Base-by-base conservation (phyloP, 92 coral and sea anemone species). In the Phenganax subtilis region DNA sequence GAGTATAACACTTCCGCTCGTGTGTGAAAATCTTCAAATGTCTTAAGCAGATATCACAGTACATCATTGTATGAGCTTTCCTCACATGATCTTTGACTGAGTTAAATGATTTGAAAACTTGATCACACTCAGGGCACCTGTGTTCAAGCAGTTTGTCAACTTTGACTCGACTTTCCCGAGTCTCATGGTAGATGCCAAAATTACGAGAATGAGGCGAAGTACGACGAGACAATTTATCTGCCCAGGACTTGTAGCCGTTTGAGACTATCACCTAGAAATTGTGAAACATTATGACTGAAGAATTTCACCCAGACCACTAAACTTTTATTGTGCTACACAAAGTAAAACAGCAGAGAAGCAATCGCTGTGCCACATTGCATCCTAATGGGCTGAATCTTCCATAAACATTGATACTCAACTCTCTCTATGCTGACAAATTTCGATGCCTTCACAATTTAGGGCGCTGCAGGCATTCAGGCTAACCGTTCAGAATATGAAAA, bases 11-110 rank as follows among this genome's bases (percentile, higher is more conserved):
- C 80, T 90, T 96, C 67, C 93, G 79, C 80, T 96, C 99, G 60
- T 85, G 91, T 15, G 91, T 90, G 71, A 91, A 96, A 88, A 92
- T 91, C 53, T 67, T 88, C 75, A 90, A 88, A 73, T 96, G 89
- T 37, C 80, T 77, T 17, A 96, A 87, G 85, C 99, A 96, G 16
- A 96, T 84, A 15, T 81, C 90, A 82, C 99, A 96, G 82, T 85
- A 92, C 69, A 71, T 88, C 60, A 85, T 78, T 16, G 84, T 84
- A 53, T 96, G 99, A 0, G 75, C 80, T 57, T 84, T 86, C 85
- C 79, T 87, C 81, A 90, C 81, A 67, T 96, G 99, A 59, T 88
- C 89, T 54, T 90, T 93, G 14, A 96, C 90, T 29, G 79, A 86
- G 10, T 64, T 80, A 71, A 96, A 90, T 54, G 52, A 28, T 65